A percentile compares a stretch with the other conserved stretches of the same genome.
phyloP scores from a whole-genome alignment of 2,797 vertebrate species.

The Myoxocephalus aenaeus region DNA sequence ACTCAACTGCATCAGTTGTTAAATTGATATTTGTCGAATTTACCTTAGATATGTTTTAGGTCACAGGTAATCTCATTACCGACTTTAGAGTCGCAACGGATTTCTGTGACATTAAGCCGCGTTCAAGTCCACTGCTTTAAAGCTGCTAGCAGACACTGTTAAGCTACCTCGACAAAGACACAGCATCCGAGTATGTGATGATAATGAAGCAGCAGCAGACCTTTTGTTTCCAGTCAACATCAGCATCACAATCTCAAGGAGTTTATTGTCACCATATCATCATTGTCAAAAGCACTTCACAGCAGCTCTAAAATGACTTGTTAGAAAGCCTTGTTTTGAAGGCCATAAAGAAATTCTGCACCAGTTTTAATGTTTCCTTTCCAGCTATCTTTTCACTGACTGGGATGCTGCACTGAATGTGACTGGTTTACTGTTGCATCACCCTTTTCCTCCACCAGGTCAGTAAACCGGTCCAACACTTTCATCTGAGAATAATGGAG shows the following conservation, averaged over 20 bases:
- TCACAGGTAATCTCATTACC: conserved; percentile 76
- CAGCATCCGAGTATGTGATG: neutral
- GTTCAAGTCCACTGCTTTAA: conserved; percentile 20
- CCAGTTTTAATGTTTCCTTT: neutral
- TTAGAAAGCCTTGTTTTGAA: conserved; percentile 21
- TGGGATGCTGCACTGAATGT: neutral
- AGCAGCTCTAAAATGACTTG: conserved; percentile 17
- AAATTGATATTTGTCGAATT: conserved; percentile 22
- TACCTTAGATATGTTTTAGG: conserved; percentile 66
- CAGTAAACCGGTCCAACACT: neutral
- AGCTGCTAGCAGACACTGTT: conserved; percentile 11
- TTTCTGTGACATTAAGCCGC: conserved; percentile 65
- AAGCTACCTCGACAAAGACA: conserved; percentile 2
- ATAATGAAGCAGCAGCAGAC: neutral
- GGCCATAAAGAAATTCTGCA: neutral
- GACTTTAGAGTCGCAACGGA: conserved; percentile 62
- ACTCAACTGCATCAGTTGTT: conserved; percentile 22
- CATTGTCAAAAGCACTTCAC: neutral
- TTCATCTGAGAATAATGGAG: neutral
- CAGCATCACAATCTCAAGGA: neutral
- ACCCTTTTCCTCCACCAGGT: neutral
- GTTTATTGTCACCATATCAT: neutral
- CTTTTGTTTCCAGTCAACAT: neutral
- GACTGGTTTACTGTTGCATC: neutral
- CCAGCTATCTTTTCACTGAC: neutral